Base-by-base conservation (phyloP, 2,888 invertebrate species). In the Pimpla rufipes region DNA sequence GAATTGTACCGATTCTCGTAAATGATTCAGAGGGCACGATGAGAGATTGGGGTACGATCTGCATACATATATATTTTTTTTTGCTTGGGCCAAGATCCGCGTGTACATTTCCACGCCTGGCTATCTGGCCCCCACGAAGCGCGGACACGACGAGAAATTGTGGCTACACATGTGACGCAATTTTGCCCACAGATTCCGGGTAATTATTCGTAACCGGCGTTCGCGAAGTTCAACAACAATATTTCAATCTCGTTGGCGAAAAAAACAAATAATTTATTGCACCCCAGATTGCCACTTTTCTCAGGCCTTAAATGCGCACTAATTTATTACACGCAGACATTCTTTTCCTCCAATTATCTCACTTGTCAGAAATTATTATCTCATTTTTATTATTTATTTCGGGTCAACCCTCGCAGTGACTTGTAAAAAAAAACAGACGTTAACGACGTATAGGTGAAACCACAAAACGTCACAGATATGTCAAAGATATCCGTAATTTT, bases 1-100 rank as follows among this genome's bases (percentile, higher is more conserved):
- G 59, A 62, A 62, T 62, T 62, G 10, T 37, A 62, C 35, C 16
- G 13, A 57, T 2, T 59, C 5, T n/a, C n/a, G 35, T 18, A 37
- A 35, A 62, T 37, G 37, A 62, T 16, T 37, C 10, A 7, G 37
- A 35, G 62, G 10, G n/a, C 37, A 8, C n/a, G 7, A 62, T 37
- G 35, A 35, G 16, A 7, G 40, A 40, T 40, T 16, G 21, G 1
- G 2, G 16, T 62, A 62, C 62, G 8, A 10, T 35, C 37, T 16
- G 16, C 23, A 62, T 13, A 37, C 37, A n/a, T n/a, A n/a, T n/a
- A n/a, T 16, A 37, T 59, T 50, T n/a, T 50, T 50, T 50, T 50
- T 4, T 16, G 18, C 18, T 18, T 18, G 18, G 6, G 50, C 2
- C n/a, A 50, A 50, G n/a, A 50, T 2, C 16, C 29, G 29, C 29